Evolutionary conservation across 1,140 invertebrate genomes (phyloP).

Genomic region (Drosophila malerkotliana): DNA sequence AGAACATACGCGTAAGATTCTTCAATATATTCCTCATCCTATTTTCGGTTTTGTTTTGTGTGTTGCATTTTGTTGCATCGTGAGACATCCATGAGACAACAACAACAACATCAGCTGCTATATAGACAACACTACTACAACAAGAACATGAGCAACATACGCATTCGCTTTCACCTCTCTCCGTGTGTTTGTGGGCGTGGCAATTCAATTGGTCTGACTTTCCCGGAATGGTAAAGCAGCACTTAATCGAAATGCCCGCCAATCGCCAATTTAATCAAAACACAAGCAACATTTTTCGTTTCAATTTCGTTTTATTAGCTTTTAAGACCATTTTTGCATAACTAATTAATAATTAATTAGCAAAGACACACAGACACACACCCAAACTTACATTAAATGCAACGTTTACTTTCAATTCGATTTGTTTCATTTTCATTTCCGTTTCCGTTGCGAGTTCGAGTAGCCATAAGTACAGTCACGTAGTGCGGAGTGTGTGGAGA

Average conservation of each 20-base stretch:
- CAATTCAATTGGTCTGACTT: slow-evolving; percentile 71
- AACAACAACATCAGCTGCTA: slow-evolving; percentile 16
- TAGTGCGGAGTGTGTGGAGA: slow-evolving; percentile 38
- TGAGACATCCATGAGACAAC: slow-evolving; percentile 45
- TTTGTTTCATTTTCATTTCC: slow-evolving; percentile 62
- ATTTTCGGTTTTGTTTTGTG: slow-evolving; percentile 83
- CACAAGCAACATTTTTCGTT: slow-evolving; percentile 34
- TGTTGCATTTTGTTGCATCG: slow-evolving; percentile 83
- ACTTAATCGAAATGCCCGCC: slow-evolving; percentile 68
- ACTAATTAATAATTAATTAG: slow-evolving; percentile 38
- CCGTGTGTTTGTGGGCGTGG: slow-evolving; percentile 39
- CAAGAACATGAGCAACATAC: slow-evolving; percentile 29
- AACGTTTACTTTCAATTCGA: slow-evolving; percentile 64
- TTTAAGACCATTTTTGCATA: slow-evolving; percentile 65
- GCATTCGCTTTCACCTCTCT: slow-evolving; percentile 48
- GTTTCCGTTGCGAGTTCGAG: slow-evolving; percentile 58
- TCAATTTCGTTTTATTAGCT: slow-evolving; percentile 47
- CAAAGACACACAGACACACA: slow-evolving; percentile 48
- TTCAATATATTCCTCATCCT: slow-evolving; percentile 83
- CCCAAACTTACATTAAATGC: slow-evolving; percentile 64
- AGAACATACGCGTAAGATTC: slow-evolving; percentile 91
- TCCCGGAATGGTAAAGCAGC: slow-evolving; percentile 70
- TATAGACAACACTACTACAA: slow-evolving; percentile 30
- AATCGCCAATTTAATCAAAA: slow-evolving; percentile 15
- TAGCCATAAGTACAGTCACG: slow-evolving; percentile 61